These are phyloP conservation scores for Pheosia tremula DNA, from an alignment of 2,888 invertebrate species.

Conservation along the genomic window DNA sequence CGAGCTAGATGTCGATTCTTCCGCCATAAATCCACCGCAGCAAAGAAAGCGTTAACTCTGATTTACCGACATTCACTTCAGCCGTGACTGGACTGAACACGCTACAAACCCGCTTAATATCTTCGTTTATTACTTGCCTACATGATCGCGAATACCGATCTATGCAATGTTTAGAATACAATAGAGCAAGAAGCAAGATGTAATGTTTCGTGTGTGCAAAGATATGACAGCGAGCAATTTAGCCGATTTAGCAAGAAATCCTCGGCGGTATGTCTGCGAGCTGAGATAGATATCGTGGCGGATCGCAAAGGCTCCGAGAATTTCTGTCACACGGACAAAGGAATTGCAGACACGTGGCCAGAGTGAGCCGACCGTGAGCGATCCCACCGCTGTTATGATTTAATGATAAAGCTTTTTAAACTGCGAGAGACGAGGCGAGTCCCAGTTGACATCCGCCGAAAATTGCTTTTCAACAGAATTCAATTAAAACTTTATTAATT, in stretches of 20 bases:
- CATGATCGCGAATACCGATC: slow-evolving; percentile 29
- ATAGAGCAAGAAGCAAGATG: slow-evolving; percentile 24
- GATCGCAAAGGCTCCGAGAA: slow-evolving; percentile 52
- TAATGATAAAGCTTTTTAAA: slow-evolving; percentile 33
- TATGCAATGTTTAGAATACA: slow-evolving; percentile 18
- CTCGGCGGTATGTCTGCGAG: slow-evolving; percentile 44
- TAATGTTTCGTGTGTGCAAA: slow-evolving; percentile 29
- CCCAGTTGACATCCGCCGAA: slow-evolving; percentile 60
- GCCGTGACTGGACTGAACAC: slow-evolving; percentile 51
- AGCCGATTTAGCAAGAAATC: slow-evolving; percentile 57
- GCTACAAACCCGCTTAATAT: slow-evolving; percentile 20
- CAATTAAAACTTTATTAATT: slow-evolving; percentile 83
- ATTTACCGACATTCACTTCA: slow-evolving; percentile 68
- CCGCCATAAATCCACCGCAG: slow-evolving; percentile 66
- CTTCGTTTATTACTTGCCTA: slow-evolving; percentile 30
- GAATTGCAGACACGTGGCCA: slow-evolving; percentile 52
- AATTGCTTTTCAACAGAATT: slow-evolving; percentile 72
- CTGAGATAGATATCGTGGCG: slow-evolving; percentile 56
- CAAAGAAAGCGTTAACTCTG: slow-evolving; percentile 76
- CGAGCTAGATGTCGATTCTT: slow-evolving; percentile 57
- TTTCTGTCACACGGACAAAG: slow-evolving; percentile 56
- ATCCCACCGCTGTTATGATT: slow-evolving; percentile 22
- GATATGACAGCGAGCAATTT: slow-evolving; percentile 38
- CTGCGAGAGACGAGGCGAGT: slow-evolving; percentile 38
- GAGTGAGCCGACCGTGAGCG: slow-evolving; percentile 19